Evolutionary conservation across 2,888 invertebrate species (phyloP).

Genomic region (Drosophila suboccidentalis): DNA sequence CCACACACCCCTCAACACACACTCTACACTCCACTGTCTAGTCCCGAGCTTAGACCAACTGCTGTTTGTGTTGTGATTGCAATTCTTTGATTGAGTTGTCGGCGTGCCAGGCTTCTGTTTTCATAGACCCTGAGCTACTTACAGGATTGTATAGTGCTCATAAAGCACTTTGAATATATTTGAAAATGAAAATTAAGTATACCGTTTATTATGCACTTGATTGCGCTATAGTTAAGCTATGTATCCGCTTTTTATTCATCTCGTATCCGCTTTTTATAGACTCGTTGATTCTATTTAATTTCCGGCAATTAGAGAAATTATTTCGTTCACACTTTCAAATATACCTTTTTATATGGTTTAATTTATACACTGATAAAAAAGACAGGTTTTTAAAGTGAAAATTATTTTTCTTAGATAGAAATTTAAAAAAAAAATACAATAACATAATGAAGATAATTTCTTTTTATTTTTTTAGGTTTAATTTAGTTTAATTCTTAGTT

Average conservation of each 20-base stretch:
- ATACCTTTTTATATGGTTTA: background rate
- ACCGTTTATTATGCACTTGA: background rate
- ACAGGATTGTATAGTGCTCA: background rate
- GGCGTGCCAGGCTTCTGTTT: slow-evolving; percentile 67
- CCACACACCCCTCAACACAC: background rate
- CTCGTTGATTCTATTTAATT: no score
- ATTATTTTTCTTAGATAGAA: no score
- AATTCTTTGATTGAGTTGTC: slow-evolving; percentile 72
- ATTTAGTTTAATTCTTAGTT: no score
- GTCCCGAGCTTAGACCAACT: slow-evolving; percentile 39
- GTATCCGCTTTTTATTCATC: background rate
- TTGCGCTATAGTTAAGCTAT: background rate
- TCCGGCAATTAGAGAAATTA: no score
- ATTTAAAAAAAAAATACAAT: no score
- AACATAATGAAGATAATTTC: no score
- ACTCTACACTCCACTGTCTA: background rate
- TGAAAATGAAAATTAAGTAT: slow-evolving; percentile 1
- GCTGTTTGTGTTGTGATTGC: slow-evolving; percentile 63
- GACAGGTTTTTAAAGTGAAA: no score
- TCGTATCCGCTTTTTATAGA: no score
- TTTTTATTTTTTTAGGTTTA: no score
- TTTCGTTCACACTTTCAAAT: background rate
- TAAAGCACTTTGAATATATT: background rate
- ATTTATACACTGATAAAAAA: background rate
- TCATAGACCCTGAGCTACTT: slow-evolving; percentile 40